Conservation (phyloP, 2,888 invertebrate species). For the Galerucella nymphaeae region DNA sequence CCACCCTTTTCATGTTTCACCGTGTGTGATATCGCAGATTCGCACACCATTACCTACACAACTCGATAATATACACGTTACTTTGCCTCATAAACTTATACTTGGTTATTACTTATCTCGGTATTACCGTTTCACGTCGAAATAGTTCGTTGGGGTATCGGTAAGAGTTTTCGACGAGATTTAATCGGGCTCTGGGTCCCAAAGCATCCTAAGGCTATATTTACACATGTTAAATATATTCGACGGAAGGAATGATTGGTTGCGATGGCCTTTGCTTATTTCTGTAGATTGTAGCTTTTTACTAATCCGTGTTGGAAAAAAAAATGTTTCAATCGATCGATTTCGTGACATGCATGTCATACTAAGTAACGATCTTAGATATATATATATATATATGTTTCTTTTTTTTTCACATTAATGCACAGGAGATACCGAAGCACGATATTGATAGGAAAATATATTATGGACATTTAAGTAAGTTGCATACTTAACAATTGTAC, state of each 20-base stretch:
- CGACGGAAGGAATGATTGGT: too few species aligned
- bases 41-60: conserved; percentile 64
- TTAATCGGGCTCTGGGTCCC: not conserved
- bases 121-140: conserved; percentile 30
- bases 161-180: conserved; percentile 25
- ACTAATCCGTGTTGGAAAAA: not conserved
- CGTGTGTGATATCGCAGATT: conserved; percentile 59
- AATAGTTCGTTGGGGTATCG: conserved; percentile 26
- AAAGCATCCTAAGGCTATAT: too few species aligned
- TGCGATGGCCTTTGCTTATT: not conserved
- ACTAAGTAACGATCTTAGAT: not conserved
- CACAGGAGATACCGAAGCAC: conserved; percentile 14
- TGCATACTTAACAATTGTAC: conserved; percentile 15
- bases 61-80: conserved; percentile 57
- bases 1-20: conserved; percentile 38
- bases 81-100: conserved; percentile 37
- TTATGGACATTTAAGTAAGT: conserved; percentile 15
- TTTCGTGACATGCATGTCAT: conserved; percentile 11
- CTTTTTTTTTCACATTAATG: conserved; percentile 7
- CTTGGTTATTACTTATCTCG: conserved; percentile 32
- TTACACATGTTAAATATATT: too few species aligned
- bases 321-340: not conserved
- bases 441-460: conserved; percentile 18
- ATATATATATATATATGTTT: not conserved
- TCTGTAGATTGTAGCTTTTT: not conserved